A percentile compares a stretch with the other conserved stretches of the same genome.
These are phyloP conservation scores for Dicerorhinus sumatrensis DNA, from an alignment of 2,113 vertebrate genomes.

Conservation along the genomic window DNA sequence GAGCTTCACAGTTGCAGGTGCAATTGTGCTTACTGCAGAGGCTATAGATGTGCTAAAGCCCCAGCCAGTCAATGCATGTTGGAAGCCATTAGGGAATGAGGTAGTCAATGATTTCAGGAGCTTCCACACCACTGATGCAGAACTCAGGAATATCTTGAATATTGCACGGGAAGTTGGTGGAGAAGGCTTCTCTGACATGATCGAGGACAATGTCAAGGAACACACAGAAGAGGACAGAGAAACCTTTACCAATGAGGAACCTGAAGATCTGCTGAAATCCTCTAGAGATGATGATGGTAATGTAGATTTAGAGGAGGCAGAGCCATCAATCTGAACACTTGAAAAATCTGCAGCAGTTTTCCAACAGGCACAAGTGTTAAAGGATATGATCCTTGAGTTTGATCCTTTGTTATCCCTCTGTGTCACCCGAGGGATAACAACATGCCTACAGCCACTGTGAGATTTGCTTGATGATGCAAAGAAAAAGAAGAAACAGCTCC, in stretches of 20 bases:
- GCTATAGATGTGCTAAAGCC: not conserved
- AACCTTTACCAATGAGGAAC: not conserved
- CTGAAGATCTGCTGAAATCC: not conserved
- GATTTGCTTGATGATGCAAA: not conserved
- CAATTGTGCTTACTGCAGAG: not conserved
- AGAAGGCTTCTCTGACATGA: not conserved
- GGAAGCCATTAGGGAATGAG: not conserved
- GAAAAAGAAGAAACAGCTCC: not conserved
- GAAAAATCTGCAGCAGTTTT: not conserved
- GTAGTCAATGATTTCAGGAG: not conserved
- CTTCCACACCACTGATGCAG: not conserved
- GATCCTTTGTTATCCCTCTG: not conserved
- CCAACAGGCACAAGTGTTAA: not conserved
- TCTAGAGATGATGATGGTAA: not conserved
- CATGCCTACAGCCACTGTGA: not conserved
- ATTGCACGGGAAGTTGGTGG: not conserved
- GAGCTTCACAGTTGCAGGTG: not conserved
- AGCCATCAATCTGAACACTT: not conserved
- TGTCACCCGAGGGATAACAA: not conserved
- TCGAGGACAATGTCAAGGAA: not conserved
- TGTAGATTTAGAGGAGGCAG: not conserved
- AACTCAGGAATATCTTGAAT: not conserved
- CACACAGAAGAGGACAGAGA: not conserved
- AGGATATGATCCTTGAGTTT: not conserved
- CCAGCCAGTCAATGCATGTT: not conserved